Percentiles rank a stretch among this genome's conserved stretches.
These are phyloP conservation scores for Sprattus sprattus DNA, from an alignment of 2,113 vertebrate species.

Conservation along the genomic window DNA sequence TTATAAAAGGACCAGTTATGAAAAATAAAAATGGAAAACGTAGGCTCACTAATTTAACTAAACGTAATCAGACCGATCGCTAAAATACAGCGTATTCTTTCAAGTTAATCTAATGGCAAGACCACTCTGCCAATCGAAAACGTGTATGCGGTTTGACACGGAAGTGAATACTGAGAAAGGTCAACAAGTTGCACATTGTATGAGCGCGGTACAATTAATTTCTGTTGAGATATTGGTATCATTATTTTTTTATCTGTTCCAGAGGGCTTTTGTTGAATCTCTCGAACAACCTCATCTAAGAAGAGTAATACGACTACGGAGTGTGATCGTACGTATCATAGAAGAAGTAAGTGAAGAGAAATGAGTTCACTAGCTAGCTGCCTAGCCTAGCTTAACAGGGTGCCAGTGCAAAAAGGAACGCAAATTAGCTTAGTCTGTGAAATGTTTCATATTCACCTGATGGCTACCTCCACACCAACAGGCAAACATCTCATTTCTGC, in stretches of 20 bases:
- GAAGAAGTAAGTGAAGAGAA: neutral
- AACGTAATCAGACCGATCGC: too few relatives aligned
- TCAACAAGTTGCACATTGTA: slow-evolving; percentile 1
- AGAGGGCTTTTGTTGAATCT: neutral
- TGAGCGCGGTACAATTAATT: neutral
- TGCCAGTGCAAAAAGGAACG: neutral
- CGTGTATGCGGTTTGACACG: neutral
- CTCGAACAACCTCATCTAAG: too few relatives aligned
- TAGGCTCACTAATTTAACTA: too few relatives aligned
- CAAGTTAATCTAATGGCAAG: neutral
- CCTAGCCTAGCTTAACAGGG: neutral
- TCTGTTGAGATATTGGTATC: neutral
- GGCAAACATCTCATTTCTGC: too few relatives aligned
- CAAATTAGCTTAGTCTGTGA: too few relatives aligned
- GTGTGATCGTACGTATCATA: neutral
- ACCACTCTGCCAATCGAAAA: neutral
- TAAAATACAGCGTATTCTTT: too few relatives aligned
- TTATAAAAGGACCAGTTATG: too few relatives aligned
- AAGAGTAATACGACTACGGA: neutral
- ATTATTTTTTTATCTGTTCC: neutral
- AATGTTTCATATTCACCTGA: neutral
- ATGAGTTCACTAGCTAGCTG: neutral
- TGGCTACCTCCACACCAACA: neutral
- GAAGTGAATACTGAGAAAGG: neutral
- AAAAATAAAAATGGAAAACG: too few relatives aligned